phyloP scores from a whole-genome alignment of 2,113 vertebrate genomes.

The Hippotragus niger region DNA sequence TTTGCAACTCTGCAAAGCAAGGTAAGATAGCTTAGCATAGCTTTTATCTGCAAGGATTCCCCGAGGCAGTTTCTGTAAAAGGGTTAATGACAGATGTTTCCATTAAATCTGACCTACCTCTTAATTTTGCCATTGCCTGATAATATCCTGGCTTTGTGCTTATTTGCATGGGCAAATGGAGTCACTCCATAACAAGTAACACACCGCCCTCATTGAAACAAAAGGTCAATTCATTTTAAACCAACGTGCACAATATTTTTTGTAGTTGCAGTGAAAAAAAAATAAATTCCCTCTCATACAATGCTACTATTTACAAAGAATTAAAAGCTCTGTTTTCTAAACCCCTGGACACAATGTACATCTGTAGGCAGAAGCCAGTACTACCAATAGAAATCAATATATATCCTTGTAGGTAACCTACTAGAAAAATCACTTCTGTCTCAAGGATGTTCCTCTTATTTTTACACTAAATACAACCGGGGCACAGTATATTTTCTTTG shows the following conservation, averaged over 20 bases:
- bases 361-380: slow-evolving; percentile 45
- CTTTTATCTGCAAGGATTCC: slow-evolving; percentile 66
- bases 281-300: slow-evolving; percentile 46
- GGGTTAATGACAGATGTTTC: slow-evolving; percentile 82
- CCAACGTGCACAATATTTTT: slow-evolving; percentile 51
- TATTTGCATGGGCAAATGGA: slow-evolving; percentile 77
- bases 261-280: slow-evolving; percentile 44
- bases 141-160: slow-evolving; percentile 69
- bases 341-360: slow-evolving; percentile 35
- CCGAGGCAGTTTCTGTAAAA: slow-evolving; percentile 70
- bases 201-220: slow-evolving; percentile 13
- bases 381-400: slow-evolving; percentile 71
- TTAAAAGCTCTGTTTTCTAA: slow-evolving; percentile 68
- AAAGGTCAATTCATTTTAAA: slow-evolving; percentile 78
- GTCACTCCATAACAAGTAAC: slow-evolving; percentile 48
- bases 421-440: slow-evolving; percentile 42
- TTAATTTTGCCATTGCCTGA: slow-evolving; percentile 69
- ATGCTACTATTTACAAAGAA: slow-evolving; percentile 67
- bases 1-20: neutral
- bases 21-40: slow-evolving; percentile 10
- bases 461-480: slow-evolving; percentile 45
- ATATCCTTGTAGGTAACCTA: slow-evolving; percentile 52
- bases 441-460: slow-evolving; percentile 41
- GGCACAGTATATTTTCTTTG: neutral
- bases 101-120: slow-evolving; percentile 80